Evolutionary conservation across 2,797 vertebrate genomes (phyloP), one percentile per base, ranked within the genome.

Genomic region (Pelobates cultripes): DNA sequence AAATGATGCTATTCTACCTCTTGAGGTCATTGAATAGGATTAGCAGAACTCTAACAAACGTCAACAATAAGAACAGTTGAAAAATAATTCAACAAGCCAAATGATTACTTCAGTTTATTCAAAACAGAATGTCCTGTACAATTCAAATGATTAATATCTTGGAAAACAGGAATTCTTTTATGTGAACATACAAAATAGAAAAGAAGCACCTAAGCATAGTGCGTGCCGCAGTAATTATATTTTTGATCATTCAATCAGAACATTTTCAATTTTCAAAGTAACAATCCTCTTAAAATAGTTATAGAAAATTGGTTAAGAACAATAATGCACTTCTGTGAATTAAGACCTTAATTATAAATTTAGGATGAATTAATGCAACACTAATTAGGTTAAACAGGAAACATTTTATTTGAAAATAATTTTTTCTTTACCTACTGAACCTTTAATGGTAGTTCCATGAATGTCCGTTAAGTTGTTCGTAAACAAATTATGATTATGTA

Each of bases 351-450:
- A 51, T 6, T 51, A 51, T 5, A 51, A 51, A 51, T 51, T 51
- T 28, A 51, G 10, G 5, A 5, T 51, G 5, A 6, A 51, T 51
- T 51, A 51, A 51, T 51, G 10, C 10, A 51, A 51, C 10, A 6
- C 47, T 51, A 51, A 51, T 6, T 51, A 10, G 47, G 10, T 5
- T 51, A 10, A 51, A 51, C 47, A 10, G 47, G 10, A 6, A 51
- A 51, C 5, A 51, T 51, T 6, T 51, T 51, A 51, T 5, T 10
- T 51, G 5, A 5, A 2, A 51, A 51, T 6, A 15, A 1, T 40
- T 60, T 74, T 66, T 67, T 43, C 28, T 71, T 85, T 85, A 82
- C 71, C 85, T 82, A 73, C 42, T 64, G 70, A 57, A 78, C 12
- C 4, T 63, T 74, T 70, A 76, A 17, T 14, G 0, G 28, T 67